Evolutionary conservation across 2,113 vertebrate genomes (phyloP), one percentile per base, ranked within the genome.

Genomic region (Nesospiza acunhae): DNA sequence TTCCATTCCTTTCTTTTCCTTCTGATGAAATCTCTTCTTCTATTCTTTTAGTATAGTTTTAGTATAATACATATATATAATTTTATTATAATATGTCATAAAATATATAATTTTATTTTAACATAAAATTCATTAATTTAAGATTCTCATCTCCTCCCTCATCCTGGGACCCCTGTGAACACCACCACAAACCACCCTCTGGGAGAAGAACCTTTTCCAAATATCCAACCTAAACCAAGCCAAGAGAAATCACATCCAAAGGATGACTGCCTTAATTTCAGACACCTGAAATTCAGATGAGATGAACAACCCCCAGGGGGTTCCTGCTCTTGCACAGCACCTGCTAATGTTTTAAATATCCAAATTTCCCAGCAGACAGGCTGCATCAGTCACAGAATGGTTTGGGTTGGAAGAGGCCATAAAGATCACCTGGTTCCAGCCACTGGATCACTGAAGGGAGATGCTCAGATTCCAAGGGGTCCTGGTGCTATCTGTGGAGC

Each of bases 241-340:
- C 13, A 3, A 76, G 39, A 76, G 39, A 68, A 72, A 79, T 7
- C 31, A 35, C 4, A 15, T 68, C 33, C 47, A 63, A 70, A 55
- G 30, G 19, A 33, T 1, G 0, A 46, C 5, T 2, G 0, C n/a
- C 4, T 33, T 9, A 4, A 33, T 35, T 26, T 11, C 3, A 3
- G 17, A 63, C 24, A 79, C 10, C 2, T 44, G 50, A 83, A 76
- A 58, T 28, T 46, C 23, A 2, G 7, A 52, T 7, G 35, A 80
- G 31, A 59, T 10, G 1, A 89, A 47, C 30, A 73, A 33, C 18
- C 47, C 10, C 21, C 41, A 23, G 18, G 3, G 27, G 5, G 7
- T 13, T 9, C 41, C 64, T 62, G 9, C 1, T 13, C 37, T 53
- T n/a, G 41, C 46, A 74, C 37, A 66, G 33, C 41, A 53, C 16